Conservation (phyloP, 2,888 invertebrate genomes). For the Tineola bisselliella region DNA sequence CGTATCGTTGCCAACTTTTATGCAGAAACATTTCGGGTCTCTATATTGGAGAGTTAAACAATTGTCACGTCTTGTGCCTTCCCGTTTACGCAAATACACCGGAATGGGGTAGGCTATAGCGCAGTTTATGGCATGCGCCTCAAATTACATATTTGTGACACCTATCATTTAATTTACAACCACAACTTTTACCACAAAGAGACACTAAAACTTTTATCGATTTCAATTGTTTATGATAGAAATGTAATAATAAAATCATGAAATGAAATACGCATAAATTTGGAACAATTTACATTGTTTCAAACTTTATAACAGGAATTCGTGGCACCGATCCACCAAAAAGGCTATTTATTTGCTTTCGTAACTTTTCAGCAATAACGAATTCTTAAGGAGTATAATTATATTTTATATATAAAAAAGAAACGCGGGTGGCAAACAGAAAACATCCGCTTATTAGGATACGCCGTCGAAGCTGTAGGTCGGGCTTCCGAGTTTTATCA, state of each 20-base stretch:
- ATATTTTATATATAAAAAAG: constrained; percentile 13
- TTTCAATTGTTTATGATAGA: constrained; percentile 1
- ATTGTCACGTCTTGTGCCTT: constrained; percentile 27
- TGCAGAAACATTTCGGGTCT: constrained; percentile 8
- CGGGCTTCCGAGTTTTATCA: constrained; percentile 40
- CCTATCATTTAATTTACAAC: neutral
- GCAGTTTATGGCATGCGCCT: constrained; percentile 23
- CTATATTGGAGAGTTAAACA: constrained; percentile 23
- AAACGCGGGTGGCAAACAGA: constrained; percentile 19
- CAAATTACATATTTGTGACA: constrained; percentile 22
- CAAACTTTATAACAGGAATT: neutral
- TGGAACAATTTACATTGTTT: neutral
- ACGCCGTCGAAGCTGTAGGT: constrained; percentile 9
- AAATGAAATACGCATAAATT: constrained; percentile 2
- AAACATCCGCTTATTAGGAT: constrained; percentile 35
- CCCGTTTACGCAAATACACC: constrained; percentile 30
- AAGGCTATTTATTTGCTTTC: neutral
- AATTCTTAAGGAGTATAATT: constrained; percentile 11
- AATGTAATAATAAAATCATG: neutral
- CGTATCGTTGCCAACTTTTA: constrained; percentile 13
- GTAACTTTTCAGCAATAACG: constrained; percentile 4
- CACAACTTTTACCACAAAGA: neutral
- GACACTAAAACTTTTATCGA: constrained; percentile 2
- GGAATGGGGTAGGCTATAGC: constrained; percentile 21
- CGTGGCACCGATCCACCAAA: neutral